Evolutionary conservation across 2,888 invertebrate species (phyloP), one percentile per base, ranked within the genome.

Genomic region (Andrena dorsata): DNA sequence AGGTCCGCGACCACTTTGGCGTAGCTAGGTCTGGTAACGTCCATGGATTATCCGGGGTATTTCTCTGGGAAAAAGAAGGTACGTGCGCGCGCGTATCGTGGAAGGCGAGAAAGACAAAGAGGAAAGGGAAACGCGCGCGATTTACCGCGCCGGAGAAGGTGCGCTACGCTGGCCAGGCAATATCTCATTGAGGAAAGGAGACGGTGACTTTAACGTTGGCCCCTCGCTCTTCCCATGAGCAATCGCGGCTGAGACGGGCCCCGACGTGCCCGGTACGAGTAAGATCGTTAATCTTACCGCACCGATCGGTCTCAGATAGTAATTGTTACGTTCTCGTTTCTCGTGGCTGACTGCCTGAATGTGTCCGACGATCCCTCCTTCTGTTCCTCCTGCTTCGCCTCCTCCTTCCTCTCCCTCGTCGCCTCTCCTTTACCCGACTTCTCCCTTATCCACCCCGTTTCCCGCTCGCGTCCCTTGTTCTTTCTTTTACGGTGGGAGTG

Each of bases 281-380:
- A 92, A 93, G 93, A 93, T 93, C 93, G 93, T 93, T 93, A 93
- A 93, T 93, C 93, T 93, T 93, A 90, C 92, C 91, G 90, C 91
- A 91, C 93, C 92, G 93, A 93, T 93, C 93, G 93, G 92, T 92
- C 92, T 91, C 91, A 90, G 92, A 93, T 93, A 93, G 93, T 93
- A 93, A 93, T 93, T 93, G 93, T 93, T 93, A 93, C 93, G 93
- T 93, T 93, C 93, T 90, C 91, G 92, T 93, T 93, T 86, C 92
- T 92, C 92, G 90, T 91, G 90, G 91, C 91, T 91, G 90, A 90
- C 90, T 91, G 91, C 88, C 86, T 80, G 89, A 84, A 82, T 84
- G 80, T 86, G 82, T 86, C 80, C 86, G 86, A 86, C 83, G 71
- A 79, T 82, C 79, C 89, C 74, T 80, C 80, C 84, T 69, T 65